phyloP scores from a whole-genome alignment of 2,888 invertebrate genomes.

The Adelphocoris suturalis region DNA sequence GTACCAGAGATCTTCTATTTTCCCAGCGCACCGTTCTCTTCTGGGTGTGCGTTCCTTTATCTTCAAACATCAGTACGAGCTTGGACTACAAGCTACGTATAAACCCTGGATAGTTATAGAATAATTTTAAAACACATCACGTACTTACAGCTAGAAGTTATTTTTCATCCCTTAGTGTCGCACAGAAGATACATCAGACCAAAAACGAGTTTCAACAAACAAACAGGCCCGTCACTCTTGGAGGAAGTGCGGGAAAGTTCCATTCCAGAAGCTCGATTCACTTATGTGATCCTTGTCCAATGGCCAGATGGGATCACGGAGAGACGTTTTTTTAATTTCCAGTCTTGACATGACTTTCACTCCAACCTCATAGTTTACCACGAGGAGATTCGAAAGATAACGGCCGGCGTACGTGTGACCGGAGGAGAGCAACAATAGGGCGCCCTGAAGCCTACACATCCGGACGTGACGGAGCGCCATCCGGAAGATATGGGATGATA shows the following conservation, averaged over 20 bases:
- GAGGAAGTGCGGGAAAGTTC: constrained; percentile 4
- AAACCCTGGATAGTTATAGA: background rate
- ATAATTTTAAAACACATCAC: constrained; percentile 2
- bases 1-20: background rate
- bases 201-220: background rate
- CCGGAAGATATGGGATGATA: background rate
- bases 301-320: background rate
- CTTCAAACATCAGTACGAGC: background rate
- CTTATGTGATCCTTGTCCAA: background rate
- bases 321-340: constrained; percentile 6
- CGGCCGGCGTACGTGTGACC: background rate
- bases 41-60: background rate
- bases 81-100: background rate
- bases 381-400: background rate
- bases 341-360: constrained; percentile 35
- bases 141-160: background rate
- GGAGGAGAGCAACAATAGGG: background rate
- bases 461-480: background rate
- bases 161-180: background rate
- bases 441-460: constrained; percentile 6
- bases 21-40: background rate
- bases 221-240: background rate
- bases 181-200: background rate
- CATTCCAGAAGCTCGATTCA: constrained; percentile 2
- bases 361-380: background rate